A percentile compares a stretch with the other conserved stretches of the same genome.
phyloP scores from a whole-genome alignment of 2,113 vertebrate species.

The Heterotis niloticus region DNA sequence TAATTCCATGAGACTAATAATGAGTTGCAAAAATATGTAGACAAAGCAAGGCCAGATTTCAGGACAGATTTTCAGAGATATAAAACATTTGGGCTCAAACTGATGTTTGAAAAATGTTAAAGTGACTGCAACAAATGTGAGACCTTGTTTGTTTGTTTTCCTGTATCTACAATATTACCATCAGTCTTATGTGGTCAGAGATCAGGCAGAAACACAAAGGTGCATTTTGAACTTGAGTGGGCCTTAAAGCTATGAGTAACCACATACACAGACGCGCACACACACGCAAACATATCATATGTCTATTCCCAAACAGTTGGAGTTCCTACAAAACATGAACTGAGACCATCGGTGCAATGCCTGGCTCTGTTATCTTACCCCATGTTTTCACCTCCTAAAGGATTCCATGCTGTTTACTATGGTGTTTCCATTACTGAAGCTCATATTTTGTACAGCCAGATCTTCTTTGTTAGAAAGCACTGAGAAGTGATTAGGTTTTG shows the following conservation, averaged over 20 bases:
- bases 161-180: neutral
- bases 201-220: neutral
- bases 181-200: neutral
- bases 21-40: no score
- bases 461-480: neutral
- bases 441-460: neutral
- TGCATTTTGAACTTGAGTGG: neutral
- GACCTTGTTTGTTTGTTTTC: neutral
- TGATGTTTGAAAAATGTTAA: no score
- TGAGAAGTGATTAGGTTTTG: neutral
- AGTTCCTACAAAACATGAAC: neutral
- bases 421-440: slow-evolving; percentile 9
- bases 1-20: no score
- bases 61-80: no score
- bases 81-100: no score
- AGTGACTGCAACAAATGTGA: no score
- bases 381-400: neutral
- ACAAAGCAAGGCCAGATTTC: no score
- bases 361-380: neutral
- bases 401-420: no score
- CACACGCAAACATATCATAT: neutral
- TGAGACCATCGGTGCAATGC: neutral
- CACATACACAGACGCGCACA: neutral
- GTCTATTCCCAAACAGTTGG: neutral
- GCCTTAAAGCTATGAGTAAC: neutral